phyloP scores from a whole-genome alignment of 2,113 vertebrate genomes.

The Atrichornis clamosus region DNA sequence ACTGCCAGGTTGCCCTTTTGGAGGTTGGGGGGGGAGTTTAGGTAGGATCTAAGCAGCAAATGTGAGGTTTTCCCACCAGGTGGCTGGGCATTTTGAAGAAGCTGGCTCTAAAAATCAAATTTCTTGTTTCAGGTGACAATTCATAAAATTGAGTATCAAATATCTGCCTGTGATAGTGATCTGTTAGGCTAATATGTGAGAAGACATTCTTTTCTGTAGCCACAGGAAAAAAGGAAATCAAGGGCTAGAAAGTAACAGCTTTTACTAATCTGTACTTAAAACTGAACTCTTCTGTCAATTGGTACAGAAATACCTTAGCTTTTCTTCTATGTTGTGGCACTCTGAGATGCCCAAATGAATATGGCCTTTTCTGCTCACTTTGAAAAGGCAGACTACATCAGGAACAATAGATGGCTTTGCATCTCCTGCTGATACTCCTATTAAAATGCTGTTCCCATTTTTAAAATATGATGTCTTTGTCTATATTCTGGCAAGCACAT shows the following conservation, averaged over 20 bases:
- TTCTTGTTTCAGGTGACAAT: background rate
- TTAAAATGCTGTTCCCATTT: background rate
- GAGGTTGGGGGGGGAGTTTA: background rate
- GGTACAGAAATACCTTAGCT: background rate
- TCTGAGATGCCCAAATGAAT: background rate
- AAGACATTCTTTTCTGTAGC: background rate
- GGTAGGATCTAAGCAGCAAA: background rate
- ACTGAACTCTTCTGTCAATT: background rate
- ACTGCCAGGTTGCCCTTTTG: background rate
- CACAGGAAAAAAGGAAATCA: background rate
- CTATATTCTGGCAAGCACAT: background rate
- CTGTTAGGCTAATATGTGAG: background rate
- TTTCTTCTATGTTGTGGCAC: background rate
- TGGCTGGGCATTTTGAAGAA: background rate
- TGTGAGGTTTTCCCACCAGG: background rate
- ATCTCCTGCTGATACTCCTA: background rate
- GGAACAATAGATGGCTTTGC: background rate
- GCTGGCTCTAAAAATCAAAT: background rate
- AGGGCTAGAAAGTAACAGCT: background rate
- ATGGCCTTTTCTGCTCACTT: background rate
- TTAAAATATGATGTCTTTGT: background rate
- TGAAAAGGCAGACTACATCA: background rate
- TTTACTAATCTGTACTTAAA: background rate
- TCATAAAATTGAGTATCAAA: background rate
- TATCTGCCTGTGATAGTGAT: rapidly evolving